A percentile compares a stretch with the other conserved stretches of the same genome.
phyloP scores from a whole-genome alignment of 2,888 invertebrate species.

The Rhamnusium bicolor region DNA sequence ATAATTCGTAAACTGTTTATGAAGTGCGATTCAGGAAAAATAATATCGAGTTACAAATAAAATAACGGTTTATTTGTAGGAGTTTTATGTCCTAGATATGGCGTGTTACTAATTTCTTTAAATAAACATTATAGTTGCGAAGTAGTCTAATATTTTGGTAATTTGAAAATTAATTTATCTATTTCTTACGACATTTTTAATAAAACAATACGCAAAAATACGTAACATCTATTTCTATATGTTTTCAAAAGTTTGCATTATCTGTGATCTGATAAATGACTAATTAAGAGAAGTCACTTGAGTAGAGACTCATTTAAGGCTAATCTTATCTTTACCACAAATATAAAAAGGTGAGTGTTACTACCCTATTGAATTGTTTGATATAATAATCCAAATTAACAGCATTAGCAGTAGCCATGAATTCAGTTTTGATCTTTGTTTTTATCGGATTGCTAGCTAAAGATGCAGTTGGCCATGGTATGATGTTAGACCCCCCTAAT shows the following conservation, averaged over 20 bases:
- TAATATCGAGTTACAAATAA: no score
- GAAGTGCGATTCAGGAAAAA: no score
- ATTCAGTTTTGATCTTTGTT: conserved; percentile 12
- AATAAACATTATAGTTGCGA: not conserved
- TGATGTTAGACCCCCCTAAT: conserved; percentile 72
- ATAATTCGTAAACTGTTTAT: no score
- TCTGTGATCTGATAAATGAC: conserved; percentile 12
- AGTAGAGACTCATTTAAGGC: not conserved
- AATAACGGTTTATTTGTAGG: not conserved
- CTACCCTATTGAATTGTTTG: not conserved
- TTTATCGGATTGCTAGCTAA: conserved; percentile 19
- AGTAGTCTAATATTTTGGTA: not conserved
- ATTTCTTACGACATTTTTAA: not conserved
- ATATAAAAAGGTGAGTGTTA: conserved; percentile 11
- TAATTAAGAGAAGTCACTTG: conserved; percentile 9
- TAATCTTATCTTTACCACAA: conserved; percentile 13
- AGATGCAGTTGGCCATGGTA: conserved; percentile 70
- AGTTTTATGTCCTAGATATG: not conserved
- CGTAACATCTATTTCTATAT: not conserved
- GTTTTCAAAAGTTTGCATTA: not conserved
- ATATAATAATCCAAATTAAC: not conserved
- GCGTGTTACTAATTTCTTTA: not conserved
- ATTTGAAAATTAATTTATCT: not conserved
- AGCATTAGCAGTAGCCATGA: conserved; percentile 17
- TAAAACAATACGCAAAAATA: not conserved